phyloP scores from a whole-genome alignment of 1,140 invertebrate species.

The Elymnias hypermnestra region DNA sequence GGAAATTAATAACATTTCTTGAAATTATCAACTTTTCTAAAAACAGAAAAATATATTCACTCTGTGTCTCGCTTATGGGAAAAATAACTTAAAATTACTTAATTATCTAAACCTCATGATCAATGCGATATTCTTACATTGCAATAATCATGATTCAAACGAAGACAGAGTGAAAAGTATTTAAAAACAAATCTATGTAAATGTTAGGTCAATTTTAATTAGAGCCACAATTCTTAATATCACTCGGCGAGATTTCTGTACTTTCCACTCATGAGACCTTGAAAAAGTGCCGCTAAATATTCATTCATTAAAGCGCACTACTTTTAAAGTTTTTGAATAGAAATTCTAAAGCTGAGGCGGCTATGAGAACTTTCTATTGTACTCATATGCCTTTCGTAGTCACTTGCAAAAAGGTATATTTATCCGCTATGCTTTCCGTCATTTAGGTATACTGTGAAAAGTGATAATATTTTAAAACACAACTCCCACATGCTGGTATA shows the following conservation, averaged over 20 bases:
- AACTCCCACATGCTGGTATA: no score
- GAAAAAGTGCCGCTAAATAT: constrained; percentile 6
- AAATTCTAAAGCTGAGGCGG: constrained; percentile 6
- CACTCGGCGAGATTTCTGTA: not conserved
- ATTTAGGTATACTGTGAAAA: not conserved
- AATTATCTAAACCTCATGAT: no score
- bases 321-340: constrained; percentile 6
- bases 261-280: constrained; percentile 1
- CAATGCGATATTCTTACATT: no score
- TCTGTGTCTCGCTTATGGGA: no score
- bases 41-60: no score
- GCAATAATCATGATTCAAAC: no score
- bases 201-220: not conserved
- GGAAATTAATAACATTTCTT: no score
- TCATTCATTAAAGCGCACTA: constrained; percentile 5
- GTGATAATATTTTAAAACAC: no score
- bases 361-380: constrained; percentile 2
- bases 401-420: constrained; percentile 1
- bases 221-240: not conserved
- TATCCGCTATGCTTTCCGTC: not conserved
- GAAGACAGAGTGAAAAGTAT: no score
- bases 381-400: constrained; percentile 1
- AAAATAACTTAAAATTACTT: no score
- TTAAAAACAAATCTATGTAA: no score
- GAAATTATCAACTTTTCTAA: no score